Evolutionary conservation across 1,140 invertebrate species (phyloP).

Genomic region (Calephelis nemesis): DNA sequence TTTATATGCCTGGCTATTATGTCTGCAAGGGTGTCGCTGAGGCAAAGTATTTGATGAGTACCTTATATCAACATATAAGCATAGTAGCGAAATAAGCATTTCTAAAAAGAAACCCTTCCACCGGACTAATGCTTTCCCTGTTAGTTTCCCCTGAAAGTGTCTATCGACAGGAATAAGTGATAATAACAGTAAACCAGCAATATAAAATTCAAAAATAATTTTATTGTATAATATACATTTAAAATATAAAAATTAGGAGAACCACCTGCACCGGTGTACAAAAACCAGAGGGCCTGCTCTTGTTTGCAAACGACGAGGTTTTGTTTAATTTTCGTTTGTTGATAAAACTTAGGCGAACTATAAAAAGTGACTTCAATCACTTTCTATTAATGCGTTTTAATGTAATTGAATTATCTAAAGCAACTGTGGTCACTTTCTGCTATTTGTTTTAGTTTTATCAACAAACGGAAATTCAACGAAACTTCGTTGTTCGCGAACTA

Average conservation of each 20-base stretch:
- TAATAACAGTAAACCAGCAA: constrained; percentile 9
- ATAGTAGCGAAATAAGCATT: constrained; percentile 19
- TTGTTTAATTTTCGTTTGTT: constrained; percentile 4
- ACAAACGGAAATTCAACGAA: no score
- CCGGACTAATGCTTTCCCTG: constrained; percentile 18
- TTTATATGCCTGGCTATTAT: constrained; percentile 13
- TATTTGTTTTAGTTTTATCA: no score
- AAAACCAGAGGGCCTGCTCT: not conserved
- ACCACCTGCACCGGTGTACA: not conserved
- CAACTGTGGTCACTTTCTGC: no score
- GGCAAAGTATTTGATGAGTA: constrained; percentile 17
- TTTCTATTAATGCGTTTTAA: constrained; percentile 6
- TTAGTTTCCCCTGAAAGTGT: constrained; percentile 18
- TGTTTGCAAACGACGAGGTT: constrained; percentile 7
- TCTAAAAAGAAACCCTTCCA: constrained; percentile 20
- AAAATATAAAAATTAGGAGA: constrained; percentile 4
- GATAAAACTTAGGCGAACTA: constrained; percentile 1
- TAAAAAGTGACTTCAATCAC: not conserved
- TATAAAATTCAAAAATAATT: constrained; percentile 19
- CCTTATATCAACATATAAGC: constrained; percentile 17
- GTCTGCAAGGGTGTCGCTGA: constrained; percentile 17
- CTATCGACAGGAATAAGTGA: constrained; percentile 12
- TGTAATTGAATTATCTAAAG: constrained; percentile 6
- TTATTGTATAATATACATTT: constrained; percentile 9
- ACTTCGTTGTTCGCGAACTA: no score